These are phyloP conservation scores for Malacoctenus gilli DNA, from an alignment of 2,797 vertebrate species.

Conservation along the genomic window DNA sequence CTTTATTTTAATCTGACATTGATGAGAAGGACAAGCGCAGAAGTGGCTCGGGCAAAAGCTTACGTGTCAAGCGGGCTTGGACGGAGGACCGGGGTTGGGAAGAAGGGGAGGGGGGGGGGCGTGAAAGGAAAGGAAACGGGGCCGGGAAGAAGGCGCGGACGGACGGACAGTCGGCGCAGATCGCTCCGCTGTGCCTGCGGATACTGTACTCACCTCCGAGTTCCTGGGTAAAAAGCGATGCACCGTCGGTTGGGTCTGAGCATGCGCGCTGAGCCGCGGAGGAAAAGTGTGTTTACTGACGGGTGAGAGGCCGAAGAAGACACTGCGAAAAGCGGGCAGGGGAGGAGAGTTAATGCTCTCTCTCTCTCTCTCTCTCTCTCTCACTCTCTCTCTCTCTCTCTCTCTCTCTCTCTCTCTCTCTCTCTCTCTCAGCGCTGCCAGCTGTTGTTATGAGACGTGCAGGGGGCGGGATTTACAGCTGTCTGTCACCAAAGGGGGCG, in stretches of 20 bases:
- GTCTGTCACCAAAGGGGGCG: conserved; percentile 32
- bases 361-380: conserved; percentile 7
- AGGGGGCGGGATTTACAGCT: conserved; percentile 44
- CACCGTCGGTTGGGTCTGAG: conserved; percentile 71
- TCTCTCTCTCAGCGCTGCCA: conserved; percentile 25
- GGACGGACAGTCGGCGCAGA: conserved; percentile 4
- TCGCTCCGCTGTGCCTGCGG: conserved; percentile 15
- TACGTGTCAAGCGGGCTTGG: conserved; percentile 22
- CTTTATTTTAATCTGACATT: conserved; percentile 13
- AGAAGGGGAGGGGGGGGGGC: neutral
- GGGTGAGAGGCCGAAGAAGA: conserved; percentile 15
- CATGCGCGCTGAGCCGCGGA: conserved; percentile 70
- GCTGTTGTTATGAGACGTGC: conserved; percentile 63
- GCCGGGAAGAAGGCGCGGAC: too few species aligned
- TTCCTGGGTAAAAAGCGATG: conserved; percentile 71
- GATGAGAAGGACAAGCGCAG: neutral
- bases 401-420: conserved; percentile 6
- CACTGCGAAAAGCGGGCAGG: conserved; percentile 20
- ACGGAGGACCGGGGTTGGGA: too few species aligned
- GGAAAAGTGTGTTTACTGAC: conserved; percentile 10
- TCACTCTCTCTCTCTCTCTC: conserved; percentile 1
- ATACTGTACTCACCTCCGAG: conserved; percentile 77
- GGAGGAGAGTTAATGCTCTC: conserved; percentile 18
- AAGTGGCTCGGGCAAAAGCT: conserved; percentile 7
- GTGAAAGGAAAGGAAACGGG: too few species aligned